phyloP scores from a whole-genome alignment of 2,797 vertebrate species.

The Tenualosa ilisha region DNA sequence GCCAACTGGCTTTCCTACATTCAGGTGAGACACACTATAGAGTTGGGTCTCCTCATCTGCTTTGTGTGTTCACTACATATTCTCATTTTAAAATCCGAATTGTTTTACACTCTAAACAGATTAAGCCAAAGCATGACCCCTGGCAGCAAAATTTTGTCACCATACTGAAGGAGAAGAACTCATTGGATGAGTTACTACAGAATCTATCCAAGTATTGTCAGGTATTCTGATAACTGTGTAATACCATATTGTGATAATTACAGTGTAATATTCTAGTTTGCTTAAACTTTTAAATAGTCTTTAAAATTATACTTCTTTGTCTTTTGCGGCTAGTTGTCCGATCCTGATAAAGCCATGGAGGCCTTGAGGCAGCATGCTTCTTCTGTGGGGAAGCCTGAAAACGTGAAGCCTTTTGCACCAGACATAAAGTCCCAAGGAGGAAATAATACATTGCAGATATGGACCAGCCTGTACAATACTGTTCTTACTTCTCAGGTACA shows the following conservation, averaged over 20 bases:
- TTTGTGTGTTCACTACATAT: background rate
- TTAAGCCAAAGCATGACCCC: conserved; percentile 76
- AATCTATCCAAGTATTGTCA: conserved; percentile 62
- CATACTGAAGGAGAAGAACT: conserved; percentile 70
- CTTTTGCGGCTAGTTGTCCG: conserved; percentile 61
- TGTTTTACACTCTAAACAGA: conserved; percentile 52
- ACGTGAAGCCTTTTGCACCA: conserved; percentile 27
- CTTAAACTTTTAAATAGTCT: background rate
- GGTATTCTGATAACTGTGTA: background rate
- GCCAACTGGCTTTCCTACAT: conserved; percentile 74
- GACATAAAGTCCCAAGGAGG: conserved; percentile 32
- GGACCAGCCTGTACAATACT: conserved; percentile 66
- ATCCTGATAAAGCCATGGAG: conserved; percentile 61
- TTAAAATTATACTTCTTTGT: background rate
- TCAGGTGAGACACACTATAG: conserved; percentile 59
- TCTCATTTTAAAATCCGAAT: background rate
- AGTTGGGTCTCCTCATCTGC: background rate
- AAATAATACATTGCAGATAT: conserved; percentile 55
- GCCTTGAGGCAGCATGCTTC: conserved; percentile 62
- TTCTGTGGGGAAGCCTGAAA: conserved; percentile 32
- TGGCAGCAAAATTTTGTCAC: conserved; percentile 77
- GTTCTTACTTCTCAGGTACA: conserved; percentile 64
- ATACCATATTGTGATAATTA: background rate
- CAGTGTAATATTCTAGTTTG: background rate
- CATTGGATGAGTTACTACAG: conserved; percentile 68